Conservation (phyloP, 2,888 invertebrate species). For the Zaprionus bogoriensis region DNA sequence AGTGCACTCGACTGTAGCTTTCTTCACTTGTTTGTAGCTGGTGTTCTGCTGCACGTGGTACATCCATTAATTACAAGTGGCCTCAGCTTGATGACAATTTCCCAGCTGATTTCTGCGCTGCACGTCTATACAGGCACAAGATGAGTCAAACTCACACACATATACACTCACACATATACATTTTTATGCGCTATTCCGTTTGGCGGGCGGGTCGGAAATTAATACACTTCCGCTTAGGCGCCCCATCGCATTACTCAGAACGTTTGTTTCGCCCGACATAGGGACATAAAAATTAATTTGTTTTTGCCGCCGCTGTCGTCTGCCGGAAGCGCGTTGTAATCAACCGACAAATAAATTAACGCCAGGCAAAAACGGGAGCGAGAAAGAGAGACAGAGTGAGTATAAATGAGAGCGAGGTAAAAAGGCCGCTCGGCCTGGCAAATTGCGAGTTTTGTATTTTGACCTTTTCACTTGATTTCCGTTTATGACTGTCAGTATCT, state of each 20-base stretch:
- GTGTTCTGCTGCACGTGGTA: too few species aligned
- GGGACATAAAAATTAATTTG: conserved; percentile 72
- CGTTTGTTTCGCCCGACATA: conserved; percentile 42
- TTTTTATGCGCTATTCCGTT: conserved; percentile 9
- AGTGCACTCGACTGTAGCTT: too few species aligned
- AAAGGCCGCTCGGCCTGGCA: conserved; percentile 47
- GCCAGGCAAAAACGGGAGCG: conserved; percentile 21
- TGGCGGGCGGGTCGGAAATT: conserved; percentile 56
- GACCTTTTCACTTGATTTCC: conserved; percentile 73
- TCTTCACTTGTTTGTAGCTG: too few species aligned
- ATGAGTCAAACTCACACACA: background rate
- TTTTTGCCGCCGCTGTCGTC: conserved; percentile 64
- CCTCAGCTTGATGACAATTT: conserved; percentile 34
- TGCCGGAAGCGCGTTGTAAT: conserved; percentile 71
- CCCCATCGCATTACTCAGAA: conserved; percentile 64
- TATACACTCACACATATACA: background rate
- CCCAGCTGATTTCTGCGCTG: conserved; percentile 18
- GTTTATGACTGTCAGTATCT: conserved; percentile 48
- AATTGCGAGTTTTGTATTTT: conserved; percentile 59
- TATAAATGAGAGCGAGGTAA: background rate
- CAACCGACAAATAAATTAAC: conserved; percentile 77
- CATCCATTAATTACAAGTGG: conserved; percentile 12
- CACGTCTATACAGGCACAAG: background rate
- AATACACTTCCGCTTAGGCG: conserved; percentile 67
- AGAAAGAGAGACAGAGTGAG: background rate